Evolutionary conservation across 2,888 invertebrate genomes (phyloP).

Genomic region (Eudasyphora cyanicolor): DNA sequence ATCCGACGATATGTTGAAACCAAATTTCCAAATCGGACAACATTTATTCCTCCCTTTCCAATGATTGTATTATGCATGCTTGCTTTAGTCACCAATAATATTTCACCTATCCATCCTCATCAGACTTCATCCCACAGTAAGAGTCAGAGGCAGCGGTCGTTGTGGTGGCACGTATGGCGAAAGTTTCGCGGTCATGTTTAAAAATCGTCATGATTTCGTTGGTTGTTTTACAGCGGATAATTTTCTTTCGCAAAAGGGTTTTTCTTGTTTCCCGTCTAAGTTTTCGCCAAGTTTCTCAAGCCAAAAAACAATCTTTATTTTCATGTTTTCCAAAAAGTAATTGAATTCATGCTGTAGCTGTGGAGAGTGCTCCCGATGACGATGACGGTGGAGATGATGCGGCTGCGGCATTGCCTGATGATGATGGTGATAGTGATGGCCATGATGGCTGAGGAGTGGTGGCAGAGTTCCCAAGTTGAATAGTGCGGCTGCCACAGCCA

Average conservation of each 20-base stretch:
- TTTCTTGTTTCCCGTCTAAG: conserved; percentile 19
- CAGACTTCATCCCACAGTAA: background rate
- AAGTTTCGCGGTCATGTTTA: conserved; percentile 44
- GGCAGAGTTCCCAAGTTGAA: background rate
- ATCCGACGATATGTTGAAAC: too few species aligned
- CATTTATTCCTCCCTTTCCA: too few species aligned
- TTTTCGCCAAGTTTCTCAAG: conserved; percentile 27
- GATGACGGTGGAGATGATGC: background rate
- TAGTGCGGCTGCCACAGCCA: background rate
- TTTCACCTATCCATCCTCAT: background rate
- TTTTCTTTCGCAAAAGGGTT: background rate
- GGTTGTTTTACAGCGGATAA: conserved; percentile 31
- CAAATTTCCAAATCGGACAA: too few species aligned
- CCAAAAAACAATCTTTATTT: conserved; percentile 39
- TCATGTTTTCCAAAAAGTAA: conserved; percentile 34
- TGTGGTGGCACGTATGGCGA: conserved; percentile 13
- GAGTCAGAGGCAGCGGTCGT: too few species aligned
- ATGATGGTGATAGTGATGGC: background rate
- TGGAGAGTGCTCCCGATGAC: conserved; percentile 7
- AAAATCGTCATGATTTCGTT: conserved; percentile 37
- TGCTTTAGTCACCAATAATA: too few species aligned
- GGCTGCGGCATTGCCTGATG: too few species aligned
- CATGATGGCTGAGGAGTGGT: background rate
- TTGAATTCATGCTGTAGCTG: conserved; percentile 44
- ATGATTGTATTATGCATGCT: too few species aligned